Percentiles rank a stretch among this genome's conserved stretches.
phyloP scores from a whole-genome alignment of 2,797 vertebrate species.

The Varecia variegata region DNA sequence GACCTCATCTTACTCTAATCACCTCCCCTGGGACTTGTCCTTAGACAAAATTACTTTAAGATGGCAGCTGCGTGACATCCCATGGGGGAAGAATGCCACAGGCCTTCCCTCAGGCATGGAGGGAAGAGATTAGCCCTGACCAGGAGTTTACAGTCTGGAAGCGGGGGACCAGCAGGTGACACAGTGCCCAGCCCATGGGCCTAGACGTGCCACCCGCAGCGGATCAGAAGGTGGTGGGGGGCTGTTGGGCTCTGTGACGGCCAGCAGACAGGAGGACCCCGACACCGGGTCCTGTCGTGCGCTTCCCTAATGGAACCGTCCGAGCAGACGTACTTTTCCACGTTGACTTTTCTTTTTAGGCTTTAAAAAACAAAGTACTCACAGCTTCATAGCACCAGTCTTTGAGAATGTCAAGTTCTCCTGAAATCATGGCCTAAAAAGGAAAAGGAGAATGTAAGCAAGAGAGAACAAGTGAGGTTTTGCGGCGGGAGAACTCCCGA shows the following conservation, averaged over 20 bases:
- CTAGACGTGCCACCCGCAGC: neutral
- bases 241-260: neutral
- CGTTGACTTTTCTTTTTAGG: neutral
- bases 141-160: neutral
- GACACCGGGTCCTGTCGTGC: neutral
- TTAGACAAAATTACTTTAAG: neutral
- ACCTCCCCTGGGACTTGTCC: neutral
- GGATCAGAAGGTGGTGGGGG: neutral
- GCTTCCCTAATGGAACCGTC: neutral
- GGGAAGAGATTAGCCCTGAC: neutral
- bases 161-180: neutral
- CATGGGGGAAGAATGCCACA: neutral
- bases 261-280: neutral
- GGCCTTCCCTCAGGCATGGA: neutral
- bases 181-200: neutral
- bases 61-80: neutral
- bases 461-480: neutral
- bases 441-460: neutral
- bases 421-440: slow-evolving; percentile 93
- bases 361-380: slow-evolving; percentile 68
- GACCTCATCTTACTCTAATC: neutral
- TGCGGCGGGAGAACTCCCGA: neutral
- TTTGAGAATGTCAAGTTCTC: slow-evolving; percentile 95
- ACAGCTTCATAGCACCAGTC: slow-evolving; percentile 99
- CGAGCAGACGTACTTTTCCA: neutral